Conservation (phyloP, 2,888 invertebrate genomes). For the Clistopyga incitator region DNA sequence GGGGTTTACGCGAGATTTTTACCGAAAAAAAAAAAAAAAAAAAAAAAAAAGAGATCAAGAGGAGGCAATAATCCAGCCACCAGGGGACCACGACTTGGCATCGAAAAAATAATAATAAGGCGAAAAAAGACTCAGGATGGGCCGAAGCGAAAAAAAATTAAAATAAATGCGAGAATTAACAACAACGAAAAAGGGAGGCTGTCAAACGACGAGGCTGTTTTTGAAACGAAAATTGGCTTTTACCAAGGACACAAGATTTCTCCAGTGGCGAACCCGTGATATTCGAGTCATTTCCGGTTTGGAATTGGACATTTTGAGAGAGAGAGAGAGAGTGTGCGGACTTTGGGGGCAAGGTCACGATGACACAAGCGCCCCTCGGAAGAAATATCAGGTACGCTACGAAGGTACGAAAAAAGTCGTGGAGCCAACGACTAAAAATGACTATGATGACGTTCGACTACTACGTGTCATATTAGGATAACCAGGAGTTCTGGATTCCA, state of each 20-base stretch:
- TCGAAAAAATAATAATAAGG: constrained; percentile 4
- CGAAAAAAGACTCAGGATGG: neutral
- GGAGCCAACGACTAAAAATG: constrained; percentile 13
- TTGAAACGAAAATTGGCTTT: constrained; percentile 27
- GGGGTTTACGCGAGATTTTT: constrained; percentile 81
- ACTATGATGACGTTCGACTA: constrained; percentile 47
- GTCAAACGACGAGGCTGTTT: constrained; percentile 38
- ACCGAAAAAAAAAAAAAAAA: constrained; percentile 71
- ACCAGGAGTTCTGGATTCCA: constrained; percentile 62
- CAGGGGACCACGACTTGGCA: constrained; percentile 39
- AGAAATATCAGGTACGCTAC: constrained; percentile 48
- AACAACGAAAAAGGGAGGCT: constrained; percentile 36
- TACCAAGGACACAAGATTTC: neutral
- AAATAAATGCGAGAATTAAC: constrained; percentile 9
- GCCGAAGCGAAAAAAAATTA: neutral
- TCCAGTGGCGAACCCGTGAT: neutral
- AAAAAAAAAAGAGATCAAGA: constrained; percentile 55
- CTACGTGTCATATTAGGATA: constrained; percentile 67
- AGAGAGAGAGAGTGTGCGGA: too few species aligned
- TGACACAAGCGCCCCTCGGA: constrained; percentile 20
- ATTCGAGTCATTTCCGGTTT: constrained; percentile 49
- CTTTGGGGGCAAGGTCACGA: neutral
- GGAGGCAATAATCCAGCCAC: constrained; percentile 58
- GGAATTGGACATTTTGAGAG: constrained; percentile 30
- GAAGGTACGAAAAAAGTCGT: constrained; percentile 15